Evolutionary conservation across 2,888 invertebrate genomes (phyloP).

Genomic region (Argyra leucocephala): DNA sequence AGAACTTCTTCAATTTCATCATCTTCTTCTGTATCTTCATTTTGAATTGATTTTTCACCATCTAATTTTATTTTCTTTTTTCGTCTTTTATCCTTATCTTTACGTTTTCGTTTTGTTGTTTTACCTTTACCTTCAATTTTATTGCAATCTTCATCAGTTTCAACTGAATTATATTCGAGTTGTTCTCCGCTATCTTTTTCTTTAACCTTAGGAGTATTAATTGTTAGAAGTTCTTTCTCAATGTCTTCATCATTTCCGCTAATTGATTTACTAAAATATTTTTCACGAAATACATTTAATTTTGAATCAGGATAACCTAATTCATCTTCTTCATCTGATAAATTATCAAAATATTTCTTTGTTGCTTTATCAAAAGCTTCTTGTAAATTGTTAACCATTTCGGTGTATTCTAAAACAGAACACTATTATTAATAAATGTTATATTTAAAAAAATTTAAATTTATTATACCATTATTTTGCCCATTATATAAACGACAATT

Average conservation of each 20-base stretch:
- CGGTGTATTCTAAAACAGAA: constrained; percentile 62
- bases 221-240: constrained; percentile 8
- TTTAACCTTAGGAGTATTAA: constrained; percentile 15
- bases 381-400: constrained; percentile 76
- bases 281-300: constrained; percentile 44
- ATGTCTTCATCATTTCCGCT: constrained; percentile 31
- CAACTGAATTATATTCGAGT: constrained; percentile 24
- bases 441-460: neutral
- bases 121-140: constrained; percentile 12
- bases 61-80: constrained; percentile 29
- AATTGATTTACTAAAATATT: constrained; percentile 41
- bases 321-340: constrained; percentile 75
- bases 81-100: constrained; percentile 41
- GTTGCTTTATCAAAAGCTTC: constrained; percentile 72
- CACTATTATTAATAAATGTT: neutral
- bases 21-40: constrained; percentile 21
- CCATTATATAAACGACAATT: constrained; percentile 90
- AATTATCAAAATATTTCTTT: constrained; percentile 71
- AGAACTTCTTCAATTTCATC: constrained; percentile 23
- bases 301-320: constrained; percentile 53
- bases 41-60: constrained; percentile 32
- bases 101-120: constrained; percentile 37
- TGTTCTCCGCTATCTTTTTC: constrained; percentile 21
- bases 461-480: constrained; percentile 69
- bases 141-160: constrained; percentile 17